Base-by-base conservation (phyloP, 2,113 vertebrate genomes). In the Silurus glanis region DNA sequence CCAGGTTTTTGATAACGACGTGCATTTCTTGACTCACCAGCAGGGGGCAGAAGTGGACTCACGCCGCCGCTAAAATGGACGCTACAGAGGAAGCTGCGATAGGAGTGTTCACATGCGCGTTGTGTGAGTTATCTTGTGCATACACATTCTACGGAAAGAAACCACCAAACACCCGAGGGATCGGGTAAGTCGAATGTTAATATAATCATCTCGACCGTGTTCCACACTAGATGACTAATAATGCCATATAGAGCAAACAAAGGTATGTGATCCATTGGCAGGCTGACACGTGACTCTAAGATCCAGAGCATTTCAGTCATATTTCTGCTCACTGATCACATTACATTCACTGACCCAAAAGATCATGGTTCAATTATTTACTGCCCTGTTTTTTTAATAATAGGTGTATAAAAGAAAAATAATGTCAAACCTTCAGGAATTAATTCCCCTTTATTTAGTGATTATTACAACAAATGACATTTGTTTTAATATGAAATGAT, bases 81-180 rank as follows among this genome's bases (percentile, higher is more conserved):
- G 37, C 75, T 55, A 59, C 6, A 17, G 92, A 89, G 81, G 85
- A 61, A 71, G 25, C 17, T 0, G 88, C 88, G 53, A 45, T 88
- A 82, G 94, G 95, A 53, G 84, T 92, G 56, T 97, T 99, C 78
- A 89, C 87, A 0, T 99, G 96, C 82, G 91, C 95, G 45, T 87
- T 96, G 0, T 99, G 97, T 88, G 92, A 90, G 67, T 88, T 99
- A 67, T 90, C 90, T 1, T 94, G 92, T 53, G 94, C 93, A 0
- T 97, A 95, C 80, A 95, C 83, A 0, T 97, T 96, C 81, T 93
- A 94, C 47, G 97, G 97, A 1, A 93, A 94, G 91, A 97, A 94
- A 82, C 96, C 97, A 37, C 97, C 96, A 0, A 93, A 96, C 87
- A 92, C 95, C 45, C 87, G 87, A 87, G 95, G 92, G 0, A 88